Percentiles rank a stretch among this genome's conserved stretches.
Evolutionary conservation across 2,888 invertebrate genomes (phyloP).

Genomic region (Luperina testacea): DNA sequence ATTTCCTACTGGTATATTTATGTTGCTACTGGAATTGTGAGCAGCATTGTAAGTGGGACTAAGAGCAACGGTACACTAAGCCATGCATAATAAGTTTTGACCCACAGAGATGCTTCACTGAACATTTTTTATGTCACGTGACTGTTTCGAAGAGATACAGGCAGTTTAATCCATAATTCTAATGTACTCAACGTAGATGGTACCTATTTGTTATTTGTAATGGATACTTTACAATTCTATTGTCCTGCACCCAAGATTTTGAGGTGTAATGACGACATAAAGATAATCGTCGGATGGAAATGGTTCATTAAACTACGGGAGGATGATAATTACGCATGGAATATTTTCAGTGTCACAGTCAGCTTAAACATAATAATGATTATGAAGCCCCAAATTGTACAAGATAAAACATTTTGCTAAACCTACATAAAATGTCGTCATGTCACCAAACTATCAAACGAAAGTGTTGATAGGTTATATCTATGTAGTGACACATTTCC

Average conservation of each 20-base stretch:
- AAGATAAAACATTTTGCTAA: neutral
- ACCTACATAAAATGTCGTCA: neutral
- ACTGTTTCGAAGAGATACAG: neutral
- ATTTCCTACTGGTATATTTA: slow-evolving; percentile 33
- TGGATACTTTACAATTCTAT: neutral
- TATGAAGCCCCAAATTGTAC: neutral
- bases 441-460: neutral
- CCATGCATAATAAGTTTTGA: slow-evolving; percentile 40
- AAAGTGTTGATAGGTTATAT: neutral
- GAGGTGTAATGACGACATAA: neutral
- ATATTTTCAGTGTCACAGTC: neutral
- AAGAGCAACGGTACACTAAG: slow-evolving; percentile 9
- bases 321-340: neutral
- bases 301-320: neutral
- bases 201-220: neutral
- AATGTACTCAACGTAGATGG: neutral
- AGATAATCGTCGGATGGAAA: neutral
- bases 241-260: neutral
- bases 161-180: neutral
- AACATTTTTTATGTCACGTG: neutral
- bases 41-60: slow-evolving; percentile 30
- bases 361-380: neutral
- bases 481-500: neutral
- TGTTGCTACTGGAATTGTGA: slow-evolving; percentile 38
- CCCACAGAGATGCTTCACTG: neutral